phyloP scores from a whole-genome alignment of 2,797 vertebrate genomes.

The Passerculus sandwichensis region DNA sequence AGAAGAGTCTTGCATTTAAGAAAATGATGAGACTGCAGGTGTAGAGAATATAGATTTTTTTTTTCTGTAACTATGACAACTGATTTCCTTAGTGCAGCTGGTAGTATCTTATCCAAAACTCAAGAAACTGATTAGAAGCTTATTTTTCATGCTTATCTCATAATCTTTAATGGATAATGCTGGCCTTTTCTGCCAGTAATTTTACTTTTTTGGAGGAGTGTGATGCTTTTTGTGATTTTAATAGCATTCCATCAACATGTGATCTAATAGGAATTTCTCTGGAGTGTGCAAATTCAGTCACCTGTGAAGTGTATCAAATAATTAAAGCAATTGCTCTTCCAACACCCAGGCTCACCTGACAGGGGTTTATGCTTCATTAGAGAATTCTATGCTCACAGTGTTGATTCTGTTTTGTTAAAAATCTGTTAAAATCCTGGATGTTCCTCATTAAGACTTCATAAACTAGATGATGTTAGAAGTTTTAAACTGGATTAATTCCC shows the following conservation, averaged over 20 bases:
- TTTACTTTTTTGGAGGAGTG: not conserved
- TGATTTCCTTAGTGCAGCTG: not conserved
- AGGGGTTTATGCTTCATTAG: not conserved
- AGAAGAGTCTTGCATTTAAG: not conserved
- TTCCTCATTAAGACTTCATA: not conserved
- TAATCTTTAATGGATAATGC: not conserved
- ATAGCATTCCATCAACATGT: not conserved
- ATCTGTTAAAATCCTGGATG: not conserved
- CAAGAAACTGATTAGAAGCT: slow-evolving; percentile 41
- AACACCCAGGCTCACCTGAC: not conserved
- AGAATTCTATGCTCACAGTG: not conserved
- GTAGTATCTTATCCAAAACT: not conserved
- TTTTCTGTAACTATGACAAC: not conserved
- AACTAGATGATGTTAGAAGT: not conserved
- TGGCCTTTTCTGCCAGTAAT: not conserved
- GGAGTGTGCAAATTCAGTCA: not conserved
- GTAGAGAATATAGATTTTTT: not conserved
- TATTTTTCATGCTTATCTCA: slow-evolving; percentile 29
- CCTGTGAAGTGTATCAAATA: not conserved
- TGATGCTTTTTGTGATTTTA: not conserved
- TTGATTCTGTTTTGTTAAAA: not conserved
- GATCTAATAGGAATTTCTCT: not conserved
- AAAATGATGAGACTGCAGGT: not conserved
- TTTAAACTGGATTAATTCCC: not conserved
- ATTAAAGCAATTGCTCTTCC: not conserved